phyloP scores from a whole-genome alignment of 2,797 vertebrate species.

The Petrocephalus schoutedeni region DNA sequence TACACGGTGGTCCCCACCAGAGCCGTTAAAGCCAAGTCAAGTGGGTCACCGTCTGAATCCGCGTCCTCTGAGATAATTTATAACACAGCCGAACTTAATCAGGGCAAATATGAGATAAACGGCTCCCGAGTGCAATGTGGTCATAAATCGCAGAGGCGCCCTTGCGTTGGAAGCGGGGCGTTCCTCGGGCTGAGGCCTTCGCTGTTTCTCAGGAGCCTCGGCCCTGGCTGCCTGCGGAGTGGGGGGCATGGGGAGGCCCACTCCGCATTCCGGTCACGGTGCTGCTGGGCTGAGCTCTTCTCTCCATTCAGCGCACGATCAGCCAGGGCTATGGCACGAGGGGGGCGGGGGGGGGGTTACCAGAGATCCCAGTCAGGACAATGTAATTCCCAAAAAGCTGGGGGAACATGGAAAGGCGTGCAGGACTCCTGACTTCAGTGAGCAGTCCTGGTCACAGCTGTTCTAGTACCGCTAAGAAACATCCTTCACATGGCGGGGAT shows the following conservation, averaged over 20 bases:
- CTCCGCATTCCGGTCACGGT: neutral
- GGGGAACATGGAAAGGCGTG: neutral
- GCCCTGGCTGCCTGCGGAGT: neutral
- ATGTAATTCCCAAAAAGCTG: neutral
- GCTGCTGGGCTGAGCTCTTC: neutral
- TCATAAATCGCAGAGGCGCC: neutral
- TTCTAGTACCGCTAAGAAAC: neutral
- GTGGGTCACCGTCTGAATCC: neutral
- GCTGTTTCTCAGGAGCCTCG: neutral
- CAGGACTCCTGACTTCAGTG: neutral
- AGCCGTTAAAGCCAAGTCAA: neutral
- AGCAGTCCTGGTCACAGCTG: neutral
- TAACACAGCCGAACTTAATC: neutral
- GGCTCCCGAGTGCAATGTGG: neutral
- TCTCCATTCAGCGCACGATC: neutral
- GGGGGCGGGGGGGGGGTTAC: neutral
- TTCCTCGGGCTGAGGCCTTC: neutral
- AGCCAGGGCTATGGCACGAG: neutral
- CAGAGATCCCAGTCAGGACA: neutral
- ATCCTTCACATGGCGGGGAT: neutral
- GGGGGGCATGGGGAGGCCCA: neutral
- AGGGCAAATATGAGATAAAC: conserved; percentile 12
- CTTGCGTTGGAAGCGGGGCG: neutral
- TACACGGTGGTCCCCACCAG: neutral
- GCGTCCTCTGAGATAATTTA: neutral